These are phyloP conservation scores for Takifugu bimaculatus DNA, from an alignment of 2,113 vertebrate species.

Conservation along the genomic window DNA sequence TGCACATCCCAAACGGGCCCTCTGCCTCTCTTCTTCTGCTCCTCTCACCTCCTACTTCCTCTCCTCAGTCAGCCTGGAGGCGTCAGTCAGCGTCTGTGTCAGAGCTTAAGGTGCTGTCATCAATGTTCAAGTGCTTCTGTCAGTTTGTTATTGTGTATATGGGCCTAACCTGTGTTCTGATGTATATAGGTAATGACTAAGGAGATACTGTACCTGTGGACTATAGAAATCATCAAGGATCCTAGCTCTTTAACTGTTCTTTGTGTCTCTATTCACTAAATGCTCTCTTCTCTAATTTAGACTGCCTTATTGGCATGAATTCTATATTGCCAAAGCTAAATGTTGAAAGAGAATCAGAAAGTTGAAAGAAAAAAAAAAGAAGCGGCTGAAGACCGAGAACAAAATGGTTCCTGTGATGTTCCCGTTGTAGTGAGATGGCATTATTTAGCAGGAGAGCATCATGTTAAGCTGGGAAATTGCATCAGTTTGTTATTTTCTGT, in stretches of 20 bases:
- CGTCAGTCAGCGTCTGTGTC: constrained; percentile 51
- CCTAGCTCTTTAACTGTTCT: constrained; percentile 70
- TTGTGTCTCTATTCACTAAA: constrained; percentile 68
- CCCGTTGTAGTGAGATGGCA: constrained; percentile 66
- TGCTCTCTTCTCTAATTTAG: constrained; percentile 65
- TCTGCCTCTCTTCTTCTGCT: constrained; percentile 1
- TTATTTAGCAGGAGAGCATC: constrained; percentile 90
- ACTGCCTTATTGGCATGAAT: constrained; percentile 71
- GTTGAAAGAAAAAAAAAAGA: constrained; percentile 15
- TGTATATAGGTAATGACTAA: constrained; percentile 71
- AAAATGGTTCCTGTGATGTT: constrained; percentile 45
- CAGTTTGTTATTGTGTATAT: constrained; percentile 73
- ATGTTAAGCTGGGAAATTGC: constrained; percentile 86
- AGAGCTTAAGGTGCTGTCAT: constrained; percentile 61
- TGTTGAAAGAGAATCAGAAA: constrained; percentile 54
- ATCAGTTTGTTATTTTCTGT: constrained; percentile 85
- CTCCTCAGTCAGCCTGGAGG: constrained; percentile 4
- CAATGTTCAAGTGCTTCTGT: constrained; percentile 71
- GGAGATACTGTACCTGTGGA: constrained; percentile 68
- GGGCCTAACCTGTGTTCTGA: constrained; percentile 71
- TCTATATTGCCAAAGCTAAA: constrained; percentile 77
- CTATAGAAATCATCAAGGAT: constrained; percentile 64
- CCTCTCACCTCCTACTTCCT: constrained; percentile 9
- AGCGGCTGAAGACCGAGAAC: constrained; percentile 78
- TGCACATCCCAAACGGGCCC: constrained; percentile 29